Evolutionary conservation across 2,888 invertebrate genomes (phyloP).

Genomic region (Escarpia spicata): DNA sequence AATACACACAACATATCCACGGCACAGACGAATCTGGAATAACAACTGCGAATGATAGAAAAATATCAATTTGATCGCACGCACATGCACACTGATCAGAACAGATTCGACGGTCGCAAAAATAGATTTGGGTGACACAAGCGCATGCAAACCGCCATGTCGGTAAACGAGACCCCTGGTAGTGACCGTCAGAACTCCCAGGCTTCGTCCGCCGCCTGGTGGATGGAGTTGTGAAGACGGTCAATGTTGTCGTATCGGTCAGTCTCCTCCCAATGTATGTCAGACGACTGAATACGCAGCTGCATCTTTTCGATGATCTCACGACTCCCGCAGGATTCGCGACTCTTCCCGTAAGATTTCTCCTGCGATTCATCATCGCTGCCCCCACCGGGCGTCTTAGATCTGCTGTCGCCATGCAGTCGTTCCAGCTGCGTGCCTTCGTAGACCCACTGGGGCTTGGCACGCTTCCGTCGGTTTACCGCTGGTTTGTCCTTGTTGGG

Average conservation of each 20-base stretch:
- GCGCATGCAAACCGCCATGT: not conserved
- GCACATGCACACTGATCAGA: not conserved
- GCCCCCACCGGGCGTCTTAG: not conserved
- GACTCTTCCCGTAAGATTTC: not conserved
- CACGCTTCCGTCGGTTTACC: conserved; percentile 79
- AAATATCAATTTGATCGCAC: not conserved
- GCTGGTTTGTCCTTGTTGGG: not conserved
- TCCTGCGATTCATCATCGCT: not conserved
- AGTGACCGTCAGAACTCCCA: conserved; percentile 53
- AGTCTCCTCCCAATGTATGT: conserved; percentile 53
- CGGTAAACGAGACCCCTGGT: not conserved
- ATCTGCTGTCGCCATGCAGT: not conserved
- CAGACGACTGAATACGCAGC: conserved; percentile 45
- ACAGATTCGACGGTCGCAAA: not conserved
- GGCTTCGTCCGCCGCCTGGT: conserved; percentile 46
- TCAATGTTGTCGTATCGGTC: conserved; percentile 50
- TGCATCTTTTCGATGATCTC: conserved; percentile 50
- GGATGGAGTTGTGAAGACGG: conserved; percentile 53
- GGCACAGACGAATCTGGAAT: not conserved
- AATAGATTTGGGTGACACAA: not conserved
- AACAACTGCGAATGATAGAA: not conserved
- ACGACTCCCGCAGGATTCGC: not conserved
- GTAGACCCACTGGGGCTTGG: conserved; percentile 97
- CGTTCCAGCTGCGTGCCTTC: conserved; percentile 69
- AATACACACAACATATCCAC: not conserved